Evolutionary conservation across 2,113 vertebrate genomes (phyloP).

Genomic region (Cairina moschata): DNA sequence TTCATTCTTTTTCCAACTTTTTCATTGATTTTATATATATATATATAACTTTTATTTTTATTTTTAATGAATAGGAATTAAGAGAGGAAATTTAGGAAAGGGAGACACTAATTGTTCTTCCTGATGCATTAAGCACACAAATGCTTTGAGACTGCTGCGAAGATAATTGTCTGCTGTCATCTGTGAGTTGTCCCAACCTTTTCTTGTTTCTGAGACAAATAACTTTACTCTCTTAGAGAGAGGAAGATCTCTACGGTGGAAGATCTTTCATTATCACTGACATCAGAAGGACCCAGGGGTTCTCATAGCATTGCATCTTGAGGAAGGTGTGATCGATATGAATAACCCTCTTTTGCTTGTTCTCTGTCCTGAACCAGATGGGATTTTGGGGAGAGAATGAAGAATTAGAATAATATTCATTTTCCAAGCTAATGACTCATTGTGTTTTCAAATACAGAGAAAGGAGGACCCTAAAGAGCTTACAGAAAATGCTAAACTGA

Average conservation of each 20-base stretch:
- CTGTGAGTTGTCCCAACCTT: not conserved
- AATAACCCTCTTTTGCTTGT: not conserved
- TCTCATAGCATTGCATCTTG: not conserved
- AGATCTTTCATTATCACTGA: not conserved
- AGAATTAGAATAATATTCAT: not conserved
- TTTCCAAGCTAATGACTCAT: not conserved
- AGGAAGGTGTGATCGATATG: not conserved
- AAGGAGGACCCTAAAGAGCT: not conserved
- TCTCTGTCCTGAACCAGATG: not conserved
- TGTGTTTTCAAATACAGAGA: not conserved
- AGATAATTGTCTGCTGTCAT: not conserved
- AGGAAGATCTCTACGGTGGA: not conserved
- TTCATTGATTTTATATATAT: not conserved
- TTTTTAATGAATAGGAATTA: slow-evolving; percentile 1
- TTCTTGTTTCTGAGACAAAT: not conserved
- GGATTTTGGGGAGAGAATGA: not conserved
- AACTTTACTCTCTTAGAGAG: not conserved
- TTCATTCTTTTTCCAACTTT: slow-evolving; percentile 33
- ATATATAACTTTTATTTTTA: not conserved
- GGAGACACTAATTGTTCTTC: not conserved
- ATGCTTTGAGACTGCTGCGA: not conserved
- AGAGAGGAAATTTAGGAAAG: not conserved
- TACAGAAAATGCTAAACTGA: not conserved
- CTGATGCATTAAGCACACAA: not conserved
- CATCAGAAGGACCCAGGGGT: not conserved